Conservation (phyloP, 2,888 invertebrate genomes). For the Mythimna ferrago region DNA sequence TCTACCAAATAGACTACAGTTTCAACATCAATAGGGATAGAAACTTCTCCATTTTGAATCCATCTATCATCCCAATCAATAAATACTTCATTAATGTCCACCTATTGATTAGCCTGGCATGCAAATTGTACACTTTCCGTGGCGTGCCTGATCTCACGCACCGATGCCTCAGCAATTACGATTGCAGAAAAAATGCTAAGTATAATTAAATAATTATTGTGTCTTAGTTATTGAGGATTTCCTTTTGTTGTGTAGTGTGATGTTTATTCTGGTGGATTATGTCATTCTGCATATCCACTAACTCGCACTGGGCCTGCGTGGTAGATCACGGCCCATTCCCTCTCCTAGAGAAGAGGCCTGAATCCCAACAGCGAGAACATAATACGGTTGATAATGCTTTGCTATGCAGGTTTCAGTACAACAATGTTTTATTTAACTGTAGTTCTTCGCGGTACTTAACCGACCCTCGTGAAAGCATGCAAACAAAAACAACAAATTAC, state of each 20-base stretch:
- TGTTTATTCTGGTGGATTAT: slow-evolving; percentile 5
- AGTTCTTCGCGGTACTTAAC: slow-evolving; percentile 4
- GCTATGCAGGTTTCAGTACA: not conserved
- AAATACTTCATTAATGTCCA: slow-evolving; percentile 6
- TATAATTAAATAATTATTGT: slow-evolving; percentile 35
- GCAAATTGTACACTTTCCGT: slow-evolving; percentile 63
- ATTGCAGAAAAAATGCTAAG: slow-evolving; percentile 38
- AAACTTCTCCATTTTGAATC: not conserved
- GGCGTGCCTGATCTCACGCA: slow-evolving; percentile 66
- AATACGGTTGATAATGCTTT: too few species aligned
- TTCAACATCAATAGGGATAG: not conserved
- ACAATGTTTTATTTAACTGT: not conserved
- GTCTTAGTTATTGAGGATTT: slow-evolving; percentile 28
- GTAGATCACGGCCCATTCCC: too few species aligned
- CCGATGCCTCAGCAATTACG: slow-evolving; percentile 60
- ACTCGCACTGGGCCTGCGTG: too few species aligned
- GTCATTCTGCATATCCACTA: not conserved
- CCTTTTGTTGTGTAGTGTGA: slow-evolving; percentile 7
- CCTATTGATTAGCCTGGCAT: slow-evolving; percentile 54
- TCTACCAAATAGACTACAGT: too few species aligned
- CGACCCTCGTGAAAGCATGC: slow-evolving; percentile 23
- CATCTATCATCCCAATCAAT: slow-evolving; percentile 7
- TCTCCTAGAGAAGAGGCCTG: too few species aligned
- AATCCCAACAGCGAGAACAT: too few species aligned
- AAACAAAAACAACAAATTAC: slow-evolving; percentile 38